Evolutionary conservation across 2,797 vertebrate species (phyloP), one percentile per base, ranked within the genome.

Genomic region (Lacerta agilis): DNA sequence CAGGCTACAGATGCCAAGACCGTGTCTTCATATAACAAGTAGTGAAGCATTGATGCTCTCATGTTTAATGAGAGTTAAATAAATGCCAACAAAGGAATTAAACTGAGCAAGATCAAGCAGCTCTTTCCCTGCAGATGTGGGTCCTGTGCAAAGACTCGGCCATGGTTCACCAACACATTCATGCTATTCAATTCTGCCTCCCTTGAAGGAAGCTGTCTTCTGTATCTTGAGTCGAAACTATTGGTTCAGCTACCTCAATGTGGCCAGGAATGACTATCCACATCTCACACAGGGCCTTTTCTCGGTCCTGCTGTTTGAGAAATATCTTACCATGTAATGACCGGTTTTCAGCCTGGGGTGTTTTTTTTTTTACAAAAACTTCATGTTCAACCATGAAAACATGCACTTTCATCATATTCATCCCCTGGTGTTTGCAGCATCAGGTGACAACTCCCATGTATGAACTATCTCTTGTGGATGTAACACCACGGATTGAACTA

Each of bases 11-110:
- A 55, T 91, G 87, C 72, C 90, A 94, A 71, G 91, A 91, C 93
- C 88, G 88, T 87, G 73, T 90, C 82, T 93, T 94, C 95, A 92
- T 90, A 91, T 58, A 92, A 94, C 83, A 94, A 83, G 88, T 55
- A 93, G 25, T 7, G 43, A 88, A 92, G 36, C 4, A 0, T 0
- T 89, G 86, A 2, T 38, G 3, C 38, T 76, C 73, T 93, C 15
- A 41, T 17, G 67, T 88, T 91, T 87, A 88, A 91, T 89, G 71
- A 90, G 91, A 94, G 87, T 87, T 90, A 90, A 91, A 93, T 92
- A 41, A 91, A 55, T 6, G 90, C 8, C 80, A 89, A 85, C 85
- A 83, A 86, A 90, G 90, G 66, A 91, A 79, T 78, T 49, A 10
- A 3, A 33, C 77, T 81, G 86, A 6, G 49, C 25, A 88, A 86